A percentile compares a stretch with the other conserved stretches of the same genome.
phyloP scores from a whole-genome alignment of 2,797 vertebrate species.

The Fistularia tabacaria region DNA sequence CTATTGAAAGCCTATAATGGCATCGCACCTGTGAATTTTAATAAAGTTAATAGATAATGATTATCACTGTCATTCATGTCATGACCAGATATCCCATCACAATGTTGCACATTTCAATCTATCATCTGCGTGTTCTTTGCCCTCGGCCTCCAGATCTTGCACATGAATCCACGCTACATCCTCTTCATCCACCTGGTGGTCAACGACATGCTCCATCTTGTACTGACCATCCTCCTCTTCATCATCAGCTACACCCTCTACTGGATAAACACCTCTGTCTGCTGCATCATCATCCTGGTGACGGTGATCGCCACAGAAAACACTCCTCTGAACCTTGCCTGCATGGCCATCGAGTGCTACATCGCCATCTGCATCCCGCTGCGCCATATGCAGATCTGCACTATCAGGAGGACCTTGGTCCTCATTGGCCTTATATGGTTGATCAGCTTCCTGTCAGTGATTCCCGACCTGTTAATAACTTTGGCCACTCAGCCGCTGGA shows the following conservation, averaged over 20 bases:
- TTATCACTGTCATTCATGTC: too few species aligned
- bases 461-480: constrained; percentile 60
- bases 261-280: constrained; percentile 56
- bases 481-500: constrained; percentile 38
- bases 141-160: constrained; percentile 39
- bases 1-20: too few species aligned
- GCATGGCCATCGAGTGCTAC: constrained; percentile 72
- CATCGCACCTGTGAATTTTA: too few species aligned
- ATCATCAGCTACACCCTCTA: constrained; percentile 56
- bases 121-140: too few species aligned
- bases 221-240: constrained; percentile 38
- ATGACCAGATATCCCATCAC: too few species aligned
- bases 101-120: too few species aligned
- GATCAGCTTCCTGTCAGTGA: constrained; percentile 40
- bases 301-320: constrained; percentile 53
- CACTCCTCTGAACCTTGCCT: constrained; percentile 72
- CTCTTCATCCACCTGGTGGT: constrained; percentile 71
- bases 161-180: constrained; percentile 68
- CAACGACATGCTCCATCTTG: constrained; percentile 72
- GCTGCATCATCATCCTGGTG: constrained; percentile 48
- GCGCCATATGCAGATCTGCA: constrained; percentile 66
- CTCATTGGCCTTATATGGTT: constrained; percentile 64
- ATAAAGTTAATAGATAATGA: too few species aligned
- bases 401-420: constrained; percentile 47
- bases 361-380: constrained; percentile 71